Conservation (phyloP, 1,140 invertebrate species). For the Arctopsyche grandis region DNA sequence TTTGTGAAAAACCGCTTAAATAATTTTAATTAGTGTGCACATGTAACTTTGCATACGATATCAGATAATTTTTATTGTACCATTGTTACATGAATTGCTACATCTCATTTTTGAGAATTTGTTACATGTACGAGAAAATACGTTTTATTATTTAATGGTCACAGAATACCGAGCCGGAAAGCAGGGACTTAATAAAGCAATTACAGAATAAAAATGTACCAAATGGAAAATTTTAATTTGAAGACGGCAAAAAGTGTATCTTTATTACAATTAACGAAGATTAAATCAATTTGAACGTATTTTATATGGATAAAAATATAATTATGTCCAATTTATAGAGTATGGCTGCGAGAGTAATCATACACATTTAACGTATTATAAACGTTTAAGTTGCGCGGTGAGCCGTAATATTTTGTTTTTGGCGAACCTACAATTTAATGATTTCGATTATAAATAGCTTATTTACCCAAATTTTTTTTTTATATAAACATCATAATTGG, state of each 20-base stretch:
- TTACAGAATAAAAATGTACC: background rate
- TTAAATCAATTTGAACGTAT: background rate
- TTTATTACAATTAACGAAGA: background rate
- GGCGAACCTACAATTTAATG: background rate
- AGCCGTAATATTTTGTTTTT: background rate
- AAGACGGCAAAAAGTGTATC: background rate
- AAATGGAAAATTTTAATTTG: background rate
- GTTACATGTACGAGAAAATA: background rate
- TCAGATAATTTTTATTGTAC: constrained; percentile 7
- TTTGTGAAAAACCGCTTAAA: background rate
- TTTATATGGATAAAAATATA: background rate
- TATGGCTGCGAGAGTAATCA: background rate
- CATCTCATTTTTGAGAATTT: background rate
- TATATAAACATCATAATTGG: too few species aligned
- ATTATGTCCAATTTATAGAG: background rate
- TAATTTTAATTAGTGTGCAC: background rate
- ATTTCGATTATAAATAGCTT: background rate
- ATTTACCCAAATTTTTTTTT: too few species aligned
- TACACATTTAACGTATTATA: background rate
- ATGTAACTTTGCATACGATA: background rate
- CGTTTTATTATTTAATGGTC: constrained; percentile 8
- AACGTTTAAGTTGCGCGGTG: background rate
- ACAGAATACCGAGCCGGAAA: background rate
- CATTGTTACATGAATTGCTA: background rate
- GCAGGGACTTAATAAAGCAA: background rate